Conservation (phyloP, 1,140 invertebrate species). For the Drusus annulatus region DNA sequence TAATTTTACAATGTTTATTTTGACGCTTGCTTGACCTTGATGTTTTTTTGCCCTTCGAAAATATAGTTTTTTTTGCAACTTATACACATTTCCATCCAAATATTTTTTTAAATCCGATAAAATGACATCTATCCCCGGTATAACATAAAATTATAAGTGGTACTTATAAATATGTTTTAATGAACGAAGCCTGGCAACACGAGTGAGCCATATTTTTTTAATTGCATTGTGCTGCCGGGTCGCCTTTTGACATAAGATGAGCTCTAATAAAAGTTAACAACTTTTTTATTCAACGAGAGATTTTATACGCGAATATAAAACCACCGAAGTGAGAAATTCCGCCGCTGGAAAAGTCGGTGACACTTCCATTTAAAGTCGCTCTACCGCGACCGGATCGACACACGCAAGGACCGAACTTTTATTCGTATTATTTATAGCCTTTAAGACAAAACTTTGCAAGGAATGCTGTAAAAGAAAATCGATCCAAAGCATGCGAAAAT, state of each 20-base stretch:
- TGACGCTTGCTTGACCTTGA: too few species aligned
- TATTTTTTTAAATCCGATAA: too few species aligned
- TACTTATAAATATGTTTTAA: too few species aligned
- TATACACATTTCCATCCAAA: too few species aligned
- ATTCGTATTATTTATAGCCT: not conserved
- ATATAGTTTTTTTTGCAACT: too few species aligned
- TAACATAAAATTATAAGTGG: too few species aligned
- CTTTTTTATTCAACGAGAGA: not conserved
- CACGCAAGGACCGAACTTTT: not conserved
- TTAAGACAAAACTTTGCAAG: not conserved
- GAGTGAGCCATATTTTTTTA: not conserved
- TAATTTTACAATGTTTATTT: too few species aligned
- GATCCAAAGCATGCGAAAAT: too few species aligned
- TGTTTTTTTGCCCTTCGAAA: too few species aligned
- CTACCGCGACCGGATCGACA: not conserved
- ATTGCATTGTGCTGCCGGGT: conserved; percentile 1
- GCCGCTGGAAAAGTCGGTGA: not conserved
- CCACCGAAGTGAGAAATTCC: conserved; percentile 24
- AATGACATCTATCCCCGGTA: too few species aligned
- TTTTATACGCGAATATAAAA: conserved; percentile 27
- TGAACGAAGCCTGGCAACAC: not conserved
- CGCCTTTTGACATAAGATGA: not conserved
- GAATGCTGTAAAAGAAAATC: too few species aligned
- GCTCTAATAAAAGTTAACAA: conserved; percentile 7
- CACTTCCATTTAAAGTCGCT: conserved; percentile 14